Evolutionary conservation across 2,888 invertebrate genomes (phyloP).

Genomic region (Atethmia centrago): DNA sequence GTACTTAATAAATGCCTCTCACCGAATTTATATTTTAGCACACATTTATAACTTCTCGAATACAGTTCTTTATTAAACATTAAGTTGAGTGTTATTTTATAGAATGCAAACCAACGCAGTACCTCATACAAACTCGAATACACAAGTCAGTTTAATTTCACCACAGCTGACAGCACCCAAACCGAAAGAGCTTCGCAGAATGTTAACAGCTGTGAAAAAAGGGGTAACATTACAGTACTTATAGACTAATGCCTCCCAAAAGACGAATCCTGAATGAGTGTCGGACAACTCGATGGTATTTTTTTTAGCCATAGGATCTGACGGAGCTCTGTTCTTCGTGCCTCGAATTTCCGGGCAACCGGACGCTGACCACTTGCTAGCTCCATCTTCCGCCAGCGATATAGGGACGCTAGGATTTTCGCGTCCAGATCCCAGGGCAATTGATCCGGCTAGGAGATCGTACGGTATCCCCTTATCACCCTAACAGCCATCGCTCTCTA

Average conservation of each 20-base stretch:
- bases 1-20: conserved; percentile 83
- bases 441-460: too few species aligned
- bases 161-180: not conserved
- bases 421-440: too few species aligned
- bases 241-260: not conserved
- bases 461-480: too few species aligned
- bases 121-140: not conserved
- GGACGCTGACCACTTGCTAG: too few species aligned
- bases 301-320: too few species aligned
- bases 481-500: too few species aligned
- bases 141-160: not conserved
- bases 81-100: conserved; percentile 39
- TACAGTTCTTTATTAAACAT: conserved; percentile 60
- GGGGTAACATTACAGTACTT: not conserved
- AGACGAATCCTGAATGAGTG: not conserved
- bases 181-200: not conserved
- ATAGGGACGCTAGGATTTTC: too few species aligned
- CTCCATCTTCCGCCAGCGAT: too few species aligned
- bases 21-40: conserved; percentile 88
- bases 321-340: too few species aligned
- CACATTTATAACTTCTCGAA: conserved; percentile 64
- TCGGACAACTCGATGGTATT: not conserved
- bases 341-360: too few species aligned
- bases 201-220: not conserved
- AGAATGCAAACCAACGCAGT: not conserved